These are phyloP conservation scores for Diachasma alloeum DNA, from an alignment of 1,140 invertebrate genomes.

Conservation along the genomic window DNA sequence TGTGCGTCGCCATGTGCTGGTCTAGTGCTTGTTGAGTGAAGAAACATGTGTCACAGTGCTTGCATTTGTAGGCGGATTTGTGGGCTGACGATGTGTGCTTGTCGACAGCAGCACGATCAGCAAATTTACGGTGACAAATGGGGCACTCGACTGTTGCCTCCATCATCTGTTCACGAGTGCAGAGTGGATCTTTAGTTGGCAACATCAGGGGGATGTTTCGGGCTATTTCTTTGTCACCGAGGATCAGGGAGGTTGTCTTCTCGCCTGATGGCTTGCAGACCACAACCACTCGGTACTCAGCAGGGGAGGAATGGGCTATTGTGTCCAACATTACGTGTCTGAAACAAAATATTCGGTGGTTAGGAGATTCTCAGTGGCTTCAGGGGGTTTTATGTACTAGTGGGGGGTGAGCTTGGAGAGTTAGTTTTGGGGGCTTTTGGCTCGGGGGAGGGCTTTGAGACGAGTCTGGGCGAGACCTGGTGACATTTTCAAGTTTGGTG, in stretches of 20 bases:
- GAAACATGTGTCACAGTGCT: not conserved
- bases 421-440: not conserved
- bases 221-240: not conserved
- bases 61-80: not conserved
- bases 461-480: not conserved
- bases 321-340: not conserved
- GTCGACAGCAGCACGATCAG: not conserved
- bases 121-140: not conserved
- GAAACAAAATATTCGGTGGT: not conserved
- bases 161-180: not conserved
- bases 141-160: not conserved
- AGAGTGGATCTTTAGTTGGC: not conserved
- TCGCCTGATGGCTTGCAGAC: not conserved
- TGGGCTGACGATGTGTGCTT: not conserved
- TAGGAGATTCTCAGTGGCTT: not conserved
- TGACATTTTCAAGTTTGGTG: not conserved
- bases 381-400: not conserved
- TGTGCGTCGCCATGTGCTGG: not conserved
- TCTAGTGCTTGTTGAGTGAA: not conserved
- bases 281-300: not conserved
- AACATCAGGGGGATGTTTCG: not conserved
- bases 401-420: not conserved
- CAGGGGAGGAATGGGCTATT: not conserved
- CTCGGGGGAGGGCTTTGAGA: not conserved
- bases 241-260: conserved; percentile 1